Evolutionary conservation across 2,888 invertebrate species (phyloP).

Genomic region (Andrena minutula): DNA sequence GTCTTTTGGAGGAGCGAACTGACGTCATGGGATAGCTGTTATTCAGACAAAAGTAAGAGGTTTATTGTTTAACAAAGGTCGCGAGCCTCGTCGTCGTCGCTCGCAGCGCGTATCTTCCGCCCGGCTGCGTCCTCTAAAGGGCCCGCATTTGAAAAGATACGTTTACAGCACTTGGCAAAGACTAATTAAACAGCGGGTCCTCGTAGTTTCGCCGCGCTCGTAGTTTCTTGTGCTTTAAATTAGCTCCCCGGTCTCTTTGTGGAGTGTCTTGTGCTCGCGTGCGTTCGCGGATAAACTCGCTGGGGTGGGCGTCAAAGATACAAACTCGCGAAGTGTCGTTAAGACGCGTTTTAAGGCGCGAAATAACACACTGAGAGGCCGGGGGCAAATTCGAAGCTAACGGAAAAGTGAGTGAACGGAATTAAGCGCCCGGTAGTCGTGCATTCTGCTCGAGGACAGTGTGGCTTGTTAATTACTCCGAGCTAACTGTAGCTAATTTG

Average conservation of each 20-base stretch:
- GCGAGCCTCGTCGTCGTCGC: background rate
- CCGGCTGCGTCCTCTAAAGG: constrained; percentile 35
- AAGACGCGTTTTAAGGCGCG: constrained; percentile 29
- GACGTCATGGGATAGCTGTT: background rate
- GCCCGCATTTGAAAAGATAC: constrained; percentile 62
- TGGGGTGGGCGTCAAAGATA: constrained; percentile 27
- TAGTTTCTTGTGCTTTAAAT: constrained; percentile 55
- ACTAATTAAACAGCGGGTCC: constrained; percentile 57
- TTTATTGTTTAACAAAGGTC: constrained; percentile 35
- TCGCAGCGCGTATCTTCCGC: constrained; percentile 36
- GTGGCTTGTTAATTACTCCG: too few species aligned
- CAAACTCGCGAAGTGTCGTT: constrained; percentile 34
- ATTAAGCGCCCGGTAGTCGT: background rate
- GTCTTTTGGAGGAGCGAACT: background rate
- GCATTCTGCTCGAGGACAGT: background rate
- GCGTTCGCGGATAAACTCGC: constrained; percentile 35
- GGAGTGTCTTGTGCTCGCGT: constrained; percentile 4
- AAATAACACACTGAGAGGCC: constrained; percentile 9
- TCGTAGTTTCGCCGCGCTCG: constrained; percentile 44
- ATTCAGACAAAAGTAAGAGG: constrained; percentile 2
- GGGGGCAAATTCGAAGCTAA: background rate
- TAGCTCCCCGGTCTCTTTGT: constrained; percentile 30
- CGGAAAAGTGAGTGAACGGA: constrained; percentile 1
- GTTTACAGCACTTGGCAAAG: constrained; percentile 18
- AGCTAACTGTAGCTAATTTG: too few species aligned